A percentile compares a stretch with the other conserved stretches of the same genome.
Conservation (phyloP, 2,888 invertebrate genomes). For the Drosophila sordidula region DNA sequence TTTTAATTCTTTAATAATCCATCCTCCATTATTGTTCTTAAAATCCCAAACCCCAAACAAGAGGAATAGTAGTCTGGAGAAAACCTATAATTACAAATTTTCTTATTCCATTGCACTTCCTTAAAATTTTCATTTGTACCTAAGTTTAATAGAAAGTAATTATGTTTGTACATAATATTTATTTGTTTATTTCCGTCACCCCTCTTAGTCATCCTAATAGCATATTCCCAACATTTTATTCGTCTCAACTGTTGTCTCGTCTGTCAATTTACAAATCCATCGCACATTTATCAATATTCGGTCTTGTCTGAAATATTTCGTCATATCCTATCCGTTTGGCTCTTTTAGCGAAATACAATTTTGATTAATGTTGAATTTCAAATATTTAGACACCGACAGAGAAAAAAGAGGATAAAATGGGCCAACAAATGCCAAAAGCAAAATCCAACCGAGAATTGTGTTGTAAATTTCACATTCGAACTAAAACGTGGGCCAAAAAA, state of each 20-base stretch:
- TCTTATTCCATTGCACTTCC: too few relatives aligned
- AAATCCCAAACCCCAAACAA: too few relatives aligned
- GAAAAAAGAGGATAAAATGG: conserved; percentile 5
- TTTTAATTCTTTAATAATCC: too few relatives aligned
- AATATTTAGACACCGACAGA: conserved; percentile 54
- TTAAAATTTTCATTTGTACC: too few relatives aligned
- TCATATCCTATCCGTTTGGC: conserved; percentile 16
- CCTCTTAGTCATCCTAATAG: not conserved
- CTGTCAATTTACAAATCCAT: conserved; percentile 47
- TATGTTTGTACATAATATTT: too few relatives aligned
- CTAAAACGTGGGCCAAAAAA: conserved; percentile 32
- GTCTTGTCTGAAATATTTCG: conserved; percentile 34
- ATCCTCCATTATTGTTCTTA: too few relatives aligned
- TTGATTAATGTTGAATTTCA: conserved; percentile 62
- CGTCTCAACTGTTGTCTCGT: conserved; percentile 20
- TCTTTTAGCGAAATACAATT: conserved; percentile 41
- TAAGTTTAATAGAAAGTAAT: too few relatives aligned
- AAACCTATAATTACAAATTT: too few relatives aligned
- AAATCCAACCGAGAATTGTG: conserved; percentile 34
- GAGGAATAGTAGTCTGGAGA: too few relatives aligned
- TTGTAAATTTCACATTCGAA: conserved; percentile 48
- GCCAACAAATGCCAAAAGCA: conserved; percentile 36
- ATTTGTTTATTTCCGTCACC: not conserved
- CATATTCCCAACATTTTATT: conserved; percentile 19
- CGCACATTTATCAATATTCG: conserved; percentile 69